Percentiles rank a stretch among this genome's conserved stretches.
Conservation (phyloP, 1,140 invertebrate genomes). For the Antheraea mylitta region DNA sequence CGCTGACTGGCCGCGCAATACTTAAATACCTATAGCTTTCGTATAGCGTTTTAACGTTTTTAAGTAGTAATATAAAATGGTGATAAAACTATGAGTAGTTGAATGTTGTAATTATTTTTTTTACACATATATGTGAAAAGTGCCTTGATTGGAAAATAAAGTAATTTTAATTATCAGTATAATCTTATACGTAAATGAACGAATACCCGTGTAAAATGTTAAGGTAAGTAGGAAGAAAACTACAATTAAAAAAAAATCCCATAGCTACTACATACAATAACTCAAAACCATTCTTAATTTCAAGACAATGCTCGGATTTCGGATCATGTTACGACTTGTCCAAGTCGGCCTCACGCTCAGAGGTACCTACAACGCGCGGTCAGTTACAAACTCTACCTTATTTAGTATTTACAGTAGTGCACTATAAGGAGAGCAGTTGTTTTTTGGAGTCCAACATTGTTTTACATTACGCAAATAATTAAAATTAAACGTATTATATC, state of each 20-base stretch:
- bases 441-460: no score
- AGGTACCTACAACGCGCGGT: not conserved
- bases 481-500: no score
- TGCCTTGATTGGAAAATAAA: not conserved
- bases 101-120: no score
- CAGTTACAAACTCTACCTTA: no score
- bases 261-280: not conserved
- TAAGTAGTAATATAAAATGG: not conserved
- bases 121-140: not conserved
- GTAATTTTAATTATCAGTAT: not conserved
- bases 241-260: not conserved
- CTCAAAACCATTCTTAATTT: not conserved
- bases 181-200: not conserved
- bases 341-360: not conserved
- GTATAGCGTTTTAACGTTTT: not conserved
- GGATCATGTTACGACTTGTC: not conserved
- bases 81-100: not conserved
- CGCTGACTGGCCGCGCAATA: no score
- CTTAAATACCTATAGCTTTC: no score
- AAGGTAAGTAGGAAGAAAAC: not conserved
- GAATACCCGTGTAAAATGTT: not conserved
- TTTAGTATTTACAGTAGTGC: no score
- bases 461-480: no score
- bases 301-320: not conserved
- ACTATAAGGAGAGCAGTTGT: no score